These are phyloP conservation scores for Ectemnius continuus DNA, from an alignment of 2,888 invertebrate species.

Conservation along the genomic window DNA sequence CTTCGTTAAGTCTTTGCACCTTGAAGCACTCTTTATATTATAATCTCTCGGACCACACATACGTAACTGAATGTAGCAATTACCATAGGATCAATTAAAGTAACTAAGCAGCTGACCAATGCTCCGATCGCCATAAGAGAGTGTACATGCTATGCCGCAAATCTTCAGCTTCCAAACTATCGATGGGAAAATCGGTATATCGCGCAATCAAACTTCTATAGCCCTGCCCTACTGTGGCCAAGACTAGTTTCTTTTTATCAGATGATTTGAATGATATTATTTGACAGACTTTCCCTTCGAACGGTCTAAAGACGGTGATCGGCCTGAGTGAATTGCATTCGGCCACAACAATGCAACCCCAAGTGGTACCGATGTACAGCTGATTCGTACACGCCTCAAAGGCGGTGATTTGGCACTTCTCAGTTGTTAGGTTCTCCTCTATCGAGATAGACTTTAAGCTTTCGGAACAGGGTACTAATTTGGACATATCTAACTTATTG, in stretches of 20 bases:
- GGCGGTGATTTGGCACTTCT: conserved; percentile 85
- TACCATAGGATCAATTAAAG: neutral
- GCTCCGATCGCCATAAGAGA: conserved; percentile 85
- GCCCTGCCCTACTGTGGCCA: conserved; percentile 91
- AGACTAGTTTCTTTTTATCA: conserved; percentile 78
- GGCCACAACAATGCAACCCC: conserved; percentile 96
- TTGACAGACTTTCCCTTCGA: conserved; percentile 87
- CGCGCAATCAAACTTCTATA: conserved; percentile 88
- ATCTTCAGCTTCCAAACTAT: conserved; percentile 75
- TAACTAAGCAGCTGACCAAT: conserved; percentile 81
- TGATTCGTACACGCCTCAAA: conserved; percentile 79
- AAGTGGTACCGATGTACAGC: conserved; percentile 94
- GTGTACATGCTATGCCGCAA: conserved; percentile 81
- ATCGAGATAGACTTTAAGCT: conserved; percentile 94
- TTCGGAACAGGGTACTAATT: conserved; percentile 94
- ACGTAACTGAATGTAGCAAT: neutral
- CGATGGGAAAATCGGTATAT: conserved; percentile 80
- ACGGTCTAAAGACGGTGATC: conserved; percentile 94
- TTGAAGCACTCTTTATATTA: conserved; percentile 41
- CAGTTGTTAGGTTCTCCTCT: conserved; percentile 90
- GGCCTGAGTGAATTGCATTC: conserved; percentile 90
- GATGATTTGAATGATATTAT: conserved; percentile 74
- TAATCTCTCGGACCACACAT: conserved; percentile 9
- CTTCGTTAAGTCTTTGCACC: conserved; percentile 40
- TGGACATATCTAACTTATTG: conserved; percentile 93